Evolutionary conservation across 35 echinoderm and acorn worm species (phyloP).

Genomic region (Hemicentrotus pulcherrimus): DNA sequence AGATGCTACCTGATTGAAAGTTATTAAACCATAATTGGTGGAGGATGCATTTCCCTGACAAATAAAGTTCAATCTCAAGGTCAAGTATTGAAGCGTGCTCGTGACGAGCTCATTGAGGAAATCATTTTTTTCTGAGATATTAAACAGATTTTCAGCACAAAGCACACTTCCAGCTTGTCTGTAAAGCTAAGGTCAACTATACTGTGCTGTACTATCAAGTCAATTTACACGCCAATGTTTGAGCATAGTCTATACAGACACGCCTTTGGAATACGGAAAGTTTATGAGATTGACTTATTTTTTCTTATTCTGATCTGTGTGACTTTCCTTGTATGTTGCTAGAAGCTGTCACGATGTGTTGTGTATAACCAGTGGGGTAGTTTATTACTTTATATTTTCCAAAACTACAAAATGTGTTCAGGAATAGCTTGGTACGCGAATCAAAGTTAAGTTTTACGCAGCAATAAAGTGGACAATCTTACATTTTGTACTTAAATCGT

Average conservation of each 20-base stretch:
- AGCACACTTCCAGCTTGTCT: not conserved
- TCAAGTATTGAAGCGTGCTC: not conserved
- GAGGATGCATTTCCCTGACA: not conserved
- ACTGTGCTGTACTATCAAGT: not conserved
- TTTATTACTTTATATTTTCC: no score
- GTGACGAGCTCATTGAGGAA: not conserved
- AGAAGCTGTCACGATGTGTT: not conserved
- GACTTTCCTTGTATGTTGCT: not conserved
- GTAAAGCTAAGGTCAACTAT: not conserved
- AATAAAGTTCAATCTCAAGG: conserved; percentile 8
- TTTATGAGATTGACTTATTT: not conserved
- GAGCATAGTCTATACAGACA: not conserved
- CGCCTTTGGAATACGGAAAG: not conserved
- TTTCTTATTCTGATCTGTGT: not conserved
- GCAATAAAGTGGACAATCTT: no score
- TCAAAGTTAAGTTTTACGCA: no score
- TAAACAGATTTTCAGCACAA: not conserved
- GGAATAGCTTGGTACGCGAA: no score
- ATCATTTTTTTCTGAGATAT: not conserved
- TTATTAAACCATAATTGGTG: not conserved
- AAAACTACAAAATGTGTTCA: no score
- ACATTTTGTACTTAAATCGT: no score
- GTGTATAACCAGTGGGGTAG: no score
- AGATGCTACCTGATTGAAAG: not conserved
- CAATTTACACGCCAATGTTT: not conserved